A percentile compares a stretch with the other conserved stretches of the same genome.
phyloP scores from a whole-genome alignment of 2,797 vertebrate genomes.

The Jordanella pulchra region DNA sequence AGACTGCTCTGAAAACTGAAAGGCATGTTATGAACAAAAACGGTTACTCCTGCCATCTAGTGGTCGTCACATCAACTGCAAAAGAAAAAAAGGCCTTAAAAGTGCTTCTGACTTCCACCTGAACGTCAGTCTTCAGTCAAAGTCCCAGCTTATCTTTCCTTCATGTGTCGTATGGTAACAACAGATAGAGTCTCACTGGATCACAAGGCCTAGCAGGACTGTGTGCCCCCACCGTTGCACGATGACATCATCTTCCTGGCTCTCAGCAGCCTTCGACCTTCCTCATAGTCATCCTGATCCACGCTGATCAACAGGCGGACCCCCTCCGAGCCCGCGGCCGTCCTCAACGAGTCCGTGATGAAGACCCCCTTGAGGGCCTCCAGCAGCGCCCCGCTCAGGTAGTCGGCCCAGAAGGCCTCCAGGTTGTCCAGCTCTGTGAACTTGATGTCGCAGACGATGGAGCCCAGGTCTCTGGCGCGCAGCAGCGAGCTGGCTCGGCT shows the following conservation, averaged over 20 bases:
- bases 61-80: slow-evolving; percentile 48
- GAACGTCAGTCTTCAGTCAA: background rate
- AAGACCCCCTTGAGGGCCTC: slow-evolving; percentile 92
- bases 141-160: background rate
- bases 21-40: slow-evolving; percentile 25
- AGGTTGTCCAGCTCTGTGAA: slow-evolving; percentile 92
- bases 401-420: slow-evolving; percentile 93
- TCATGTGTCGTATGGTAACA: slow-evolving; percentile 17
- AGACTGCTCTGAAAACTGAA: slow-evolving; percentile 18
- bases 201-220: slow-evolving; percentile 33
- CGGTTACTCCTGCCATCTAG: slow-evolving; percentile 73
- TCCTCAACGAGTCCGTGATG: slow-evolving; percentile 89
- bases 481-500: slow-evolving; percentile 86
- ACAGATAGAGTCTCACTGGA: slow-evolving; percentile 12
- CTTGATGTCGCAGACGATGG: slow-evolving; percentile 92
- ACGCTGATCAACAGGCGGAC: slow-evolving; percentile 91
- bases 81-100: slow-evolving; percentile 29
- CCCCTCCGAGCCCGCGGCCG: slow-evolving; percentile 87
- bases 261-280: slow-evolving; percentile 82
- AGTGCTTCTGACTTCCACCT: slow-evolving; percentile 23
- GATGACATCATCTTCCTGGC: slow-evolving; percentile 28
- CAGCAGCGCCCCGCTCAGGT: slow-evolving; percentile 89
- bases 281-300: slow-evolving; percentile 93
- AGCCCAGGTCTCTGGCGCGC: slow-evolving; percentile 87
- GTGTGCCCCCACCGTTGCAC: slow-evolving; percentile 27